phyloP scores from a whole-genome alignment of 2,888 invertebrate genomes.

The Sarcophaga carnaria region DNA sequence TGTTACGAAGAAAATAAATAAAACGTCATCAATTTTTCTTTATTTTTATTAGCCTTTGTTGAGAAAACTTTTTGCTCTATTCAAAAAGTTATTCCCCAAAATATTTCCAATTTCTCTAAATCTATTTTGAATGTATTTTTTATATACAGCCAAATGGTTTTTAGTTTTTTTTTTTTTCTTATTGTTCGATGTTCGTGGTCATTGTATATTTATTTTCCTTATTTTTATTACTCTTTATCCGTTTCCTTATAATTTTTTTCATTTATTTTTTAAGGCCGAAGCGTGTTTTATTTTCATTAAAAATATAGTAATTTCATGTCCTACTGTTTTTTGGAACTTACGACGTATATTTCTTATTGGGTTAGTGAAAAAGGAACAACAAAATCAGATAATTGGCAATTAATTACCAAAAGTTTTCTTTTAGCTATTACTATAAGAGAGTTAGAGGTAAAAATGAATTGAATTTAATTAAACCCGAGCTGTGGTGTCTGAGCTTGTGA shows the following conservation, averaged over 20 bases:
- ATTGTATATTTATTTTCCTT: constrained; percentile 25
- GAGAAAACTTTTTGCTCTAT: not conserved
- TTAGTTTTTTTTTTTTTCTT: not conserved
- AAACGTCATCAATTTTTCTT: not conserved
- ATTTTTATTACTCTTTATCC: constrained; percentile 18
- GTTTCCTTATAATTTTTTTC: constrained; percentile 1
- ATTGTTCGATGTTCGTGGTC: not conserved
- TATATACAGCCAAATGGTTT: not conserved
- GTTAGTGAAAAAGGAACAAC: not conserved
- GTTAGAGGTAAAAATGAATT: no score
- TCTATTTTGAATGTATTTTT: constrained; percentile 13
- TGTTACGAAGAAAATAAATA: not conserved
- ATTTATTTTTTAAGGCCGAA: constrained; percentile 42
- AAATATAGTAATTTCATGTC: constrained; percentile 40
- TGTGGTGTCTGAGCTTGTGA: no score
- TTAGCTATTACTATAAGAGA: no score
- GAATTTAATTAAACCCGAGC: no score
- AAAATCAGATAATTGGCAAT: no score
- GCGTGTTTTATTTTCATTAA: constrained; percentile 52
- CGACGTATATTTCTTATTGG: not conserved
- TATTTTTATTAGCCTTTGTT: not conserved
- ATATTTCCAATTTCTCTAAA: not conserved
- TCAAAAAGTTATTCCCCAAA: not conserved
- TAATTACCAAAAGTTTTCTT: no score
- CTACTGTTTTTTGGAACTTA: not conserved